These are phyloP conservation scores for Hydraecia micacea DNA, from an alignment of 2,888 invertebrate genomes.

Conservation along the genomic window DNA sequence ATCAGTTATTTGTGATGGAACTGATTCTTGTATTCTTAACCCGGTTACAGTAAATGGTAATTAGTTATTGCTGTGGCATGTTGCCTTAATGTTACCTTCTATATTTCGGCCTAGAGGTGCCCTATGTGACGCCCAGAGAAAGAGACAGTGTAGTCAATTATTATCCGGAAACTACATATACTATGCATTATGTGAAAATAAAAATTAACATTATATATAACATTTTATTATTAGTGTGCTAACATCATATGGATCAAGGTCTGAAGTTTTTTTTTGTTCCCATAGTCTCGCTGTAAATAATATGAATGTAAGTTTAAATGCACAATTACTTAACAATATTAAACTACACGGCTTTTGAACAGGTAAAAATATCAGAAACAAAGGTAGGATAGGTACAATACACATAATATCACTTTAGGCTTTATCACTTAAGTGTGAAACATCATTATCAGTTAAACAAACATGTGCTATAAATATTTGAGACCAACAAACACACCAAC, in stretches of 20 bases:
- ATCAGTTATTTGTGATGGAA: no score
- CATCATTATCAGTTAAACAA: no score
- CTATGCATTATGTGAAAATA: conserved; percentile 1
- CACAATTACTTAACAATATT: not conserved
- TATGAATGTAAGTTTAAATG: conserved; percentile 10
- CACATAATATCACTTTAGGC: not conserved
- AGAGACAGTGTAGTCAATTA: not conserved
- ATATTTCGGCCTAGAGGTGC: not conserved
- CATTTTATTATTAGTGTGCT: no score
- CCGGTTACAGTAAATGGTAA: not conserved
- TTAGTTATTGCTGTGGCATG: not conserved
- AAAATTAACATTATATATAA: not conserved
- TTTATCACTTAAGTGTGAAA: not conserved
- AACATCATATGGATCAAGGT: no score
- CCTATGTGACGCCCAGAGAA: not conserved
- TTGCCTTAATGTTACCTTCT: not conserved
- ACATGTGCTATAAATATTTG: no score
- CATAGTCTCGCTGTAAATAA: not conserved
- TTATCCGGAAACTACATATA: not conserved
- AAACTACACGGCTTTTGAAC: not conserved
- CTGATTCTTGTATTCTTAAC: no score
- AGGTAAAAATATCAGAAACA: not conserved
- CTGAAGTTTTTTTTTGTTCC: conserved; percentile 19
- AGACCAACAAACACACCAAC: no score
- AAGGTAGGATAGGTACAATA: not conserved